These are phyloP conservation scores for Melanotaenia pygmaea DNA, from an alignment of 2,797 vertebrate genomes.

Conservation along the genomic window DNA sequence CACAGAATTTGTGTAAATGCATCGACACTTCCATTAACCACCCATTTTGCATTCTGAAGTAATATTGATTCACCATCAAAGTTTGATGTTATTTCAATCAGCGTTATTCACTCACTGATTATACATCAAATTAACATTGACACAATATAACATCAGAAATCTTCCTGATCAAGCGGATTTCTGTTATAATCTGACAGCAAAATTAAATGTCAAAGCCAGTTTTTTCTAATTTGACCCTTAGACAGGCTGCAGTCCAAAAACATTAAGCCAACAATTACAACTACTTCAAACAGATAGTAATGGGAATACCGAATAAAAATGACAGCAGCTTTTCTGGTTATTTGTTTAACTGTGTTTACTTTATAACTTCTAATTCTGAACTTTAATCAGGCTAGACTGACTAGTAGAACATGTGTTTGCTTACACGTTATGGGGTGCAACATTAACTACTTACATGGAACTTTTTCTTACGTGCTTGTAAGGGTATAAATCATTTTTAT, in stretches of 20 bases:
- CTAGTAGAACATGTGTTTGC: background rate
- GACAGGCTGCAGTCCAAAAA: background rate
- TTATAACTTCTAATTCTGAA: constrained; percentile 5
- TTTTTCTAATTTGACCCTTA: constrained; percentile 12
- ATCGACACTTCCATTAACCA: constrained; percentile 48
- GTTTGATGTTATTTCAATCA: constrained; percentile 56
- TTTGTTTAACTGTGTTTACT: background rate
- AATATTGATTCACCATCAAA: constrained; percentile 49
- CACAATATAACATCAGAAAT: constrained; percentile 44
- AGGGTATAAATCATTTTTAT: constrained; percentile 36
- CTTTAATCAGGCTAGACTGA: background rate
- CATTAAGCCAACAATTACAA: background rate
- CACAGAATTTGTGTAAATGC: constrained; percentile 34
- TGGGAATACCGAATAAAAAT: background rate
- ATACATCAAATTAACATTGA: constrained; percentile 52
- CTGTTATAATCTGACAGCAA: constrained; percentile 27
- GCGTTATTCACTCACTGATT: constrained; percentile 50
- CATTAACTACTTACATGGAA: constrained; percentile 12
- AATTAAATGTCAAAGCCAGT: background rate
- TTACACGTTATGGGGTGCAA: background rate
- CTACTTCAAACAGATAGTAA: background rate
- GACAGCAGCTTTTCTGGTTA: background rate
- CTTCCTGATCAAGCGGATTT: constrained; percentile 20
- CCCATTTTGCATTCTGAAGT: constrained; percentile 40
- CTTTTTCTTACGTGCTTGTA: constrained; percentile 23